Conservation (phyloP, 2,113 vertebrate genomes). For the Dicerorhinus sumatrensis region DNA sequence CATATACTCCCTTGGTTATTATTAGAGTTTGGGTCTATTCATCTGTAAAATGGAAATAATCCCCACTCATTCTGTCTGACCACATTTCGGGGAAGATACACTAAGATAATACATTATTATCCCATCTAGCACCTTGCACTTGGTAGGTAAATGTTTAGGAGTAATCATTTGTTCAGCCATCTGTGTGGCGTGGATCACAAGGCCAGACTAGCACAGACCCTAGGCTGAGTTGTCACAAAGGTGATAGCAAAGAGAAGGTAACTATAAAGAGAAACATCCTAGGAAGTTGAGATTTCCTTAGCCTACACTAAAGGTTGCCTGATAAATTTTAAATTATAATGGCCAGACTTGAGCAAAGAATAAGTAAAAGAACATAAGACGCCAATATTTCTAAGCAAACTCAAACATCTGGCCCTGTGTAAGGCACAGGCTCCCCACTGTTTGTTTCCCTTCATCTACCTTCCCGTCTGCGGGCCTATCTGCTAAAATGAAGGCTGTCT, state of each 20-base stretch:
- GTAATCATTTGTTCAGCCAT: not conserved
- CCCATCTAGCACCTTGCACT: not conserved
- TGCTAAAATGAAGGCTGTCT: conserved; percentile 40
- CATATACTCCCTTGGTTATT: not conserved
- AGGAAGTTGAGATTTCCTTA: not conserved
- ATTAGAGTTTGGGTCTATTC: conserved; percentile 2
- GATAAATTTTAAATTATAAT: conserved; percentile 40
- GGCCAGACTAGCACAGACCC: not conserved
- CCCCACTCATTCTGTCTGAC: not conserved
- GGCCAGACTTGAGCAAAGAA: not conserved
- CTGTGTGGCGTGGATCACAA: not conserved
- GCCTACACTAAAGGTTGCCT: not conserved
- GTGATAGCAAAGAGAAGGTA: not conserved
- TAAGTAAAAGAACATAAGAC: conserved; percentile 29
- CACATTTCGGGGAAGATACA: not conserved
- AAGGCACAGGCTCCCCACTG: conserved; percentile 35
- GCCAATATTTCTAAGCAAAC: conserved; percentile 48
- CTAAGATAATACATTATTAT: not conserved
- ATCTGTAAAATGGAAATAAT: conserved; percentile 41
- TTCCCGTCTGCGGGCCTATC: conserved; percentile 26
- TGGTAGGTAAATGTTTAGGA: not conserved
- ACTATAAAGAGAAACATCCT: conserved; percentile 18
- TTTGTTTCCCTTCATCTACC: not conserved
- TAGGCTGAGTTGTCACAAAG: conserved; percentile 14
- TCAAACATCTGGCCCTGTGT: not conserved